Percentiles rank a stretch among this genome's conserved stretches.
These are phyloP conservation scores for Paracentrotus lividus DNA, from an alignment of 53 echinoderm and acorn worm genomes.

Conservation along the genomic window DNA sequence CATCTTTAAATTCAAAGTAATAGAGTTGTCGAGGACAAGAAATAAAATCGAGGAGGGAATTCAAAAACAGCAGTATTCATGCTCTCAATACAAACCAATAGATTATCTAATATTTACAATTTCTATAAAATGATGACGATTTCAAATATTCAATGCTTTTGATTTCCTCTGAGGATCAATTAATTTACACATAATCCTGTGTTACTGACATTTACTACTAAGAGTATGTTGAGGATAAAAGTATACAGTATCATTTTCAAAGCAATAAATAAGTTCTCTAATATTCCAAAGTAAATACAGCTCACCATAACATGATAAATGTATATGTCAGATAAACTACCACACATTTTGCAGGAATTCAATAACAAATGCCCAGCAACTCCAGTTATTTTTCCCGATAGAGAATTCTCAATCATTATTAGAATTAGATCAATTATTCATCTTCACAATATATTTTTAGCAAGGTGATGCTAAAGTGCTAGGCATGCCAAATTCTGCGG, in stretches of 20 bases:
- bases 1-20: background rate
- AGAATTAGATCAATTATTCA: background rate
- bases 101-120: constrained; percentile 34
- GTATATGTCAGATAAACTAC: background rate
- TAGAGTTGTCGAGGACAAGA: background rate
- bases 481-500: background rate
- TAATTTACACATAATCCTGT: background rate
- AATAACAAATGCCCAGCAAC: background rate
- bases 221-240: background rate
- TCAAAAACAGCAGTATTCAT: constrained; percentile 30
- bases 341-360: background rate
- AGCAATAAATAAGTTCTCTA: background rate
- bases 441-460: background rate
- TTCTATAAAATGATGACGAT: background rate
- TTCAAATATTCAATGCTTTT: background rate
- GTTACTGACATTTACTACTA: background rate
- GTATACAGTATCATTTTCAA: background rate
- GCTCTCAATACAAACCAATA: background rate
- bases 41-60: background rate
- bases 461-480: background rate
- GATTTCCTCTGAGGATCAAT: background rate
- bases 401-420: background rate
- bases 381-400: background rate
- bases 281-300: background rate
- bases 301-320: background rate